Conservation (phyloP, 1,140 invertebrate species). For the Sarcophaga peregrina region DNA sequence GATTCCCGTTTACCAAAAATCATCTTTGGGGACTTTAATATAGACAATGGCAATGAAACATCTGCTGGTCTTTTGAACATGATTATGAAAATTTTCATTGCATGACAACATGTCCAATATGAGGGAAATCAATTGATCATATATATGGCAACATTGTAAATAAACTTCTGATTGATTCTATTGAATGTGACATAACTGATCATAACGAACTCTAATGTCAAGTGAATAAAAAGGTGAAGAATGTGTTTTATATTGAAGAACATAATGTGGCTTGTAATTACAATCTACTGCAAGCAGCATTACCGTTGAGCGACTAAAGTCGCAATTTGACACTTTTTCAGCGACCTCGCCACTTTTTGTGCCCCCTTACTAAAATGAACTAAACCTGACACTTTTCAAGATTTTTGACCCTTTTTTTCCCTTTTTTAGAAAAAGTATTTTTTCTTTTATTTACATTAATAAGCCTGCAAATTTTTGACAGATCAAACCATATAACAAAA, state of each 20-base stretch:
- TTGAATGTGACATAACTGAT: conserved; percentile 1
- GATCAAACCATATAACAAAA: no score
- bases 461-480: no score
- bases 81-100: neutral
- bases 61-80: conserved; percentile 6
- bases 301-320: no score
- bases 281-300: neutral
- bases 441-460: no score
- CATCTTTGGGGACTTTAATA: conserved; percentile 11
- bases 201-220: neutral
- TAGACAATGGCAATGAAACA: neutral
- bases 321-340: no score
- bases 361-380: no score
- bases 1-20: neutral
- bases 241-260: neutral
- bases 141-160: neutral
- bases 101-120: neutral
- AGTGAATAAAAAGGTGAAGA: neutral
- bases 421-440: no score
- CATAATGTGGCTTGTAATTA: neutral
- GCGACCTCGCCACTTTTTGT: no score
- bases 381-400: no score
- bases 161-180: neutral
- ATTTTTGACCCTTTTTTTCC: no score
- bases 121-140: conserved; percentile 12